Base-by-base conservation (phyloP, 2,797 vertebrate species). In the Etheostoma nigrum region DNA sequence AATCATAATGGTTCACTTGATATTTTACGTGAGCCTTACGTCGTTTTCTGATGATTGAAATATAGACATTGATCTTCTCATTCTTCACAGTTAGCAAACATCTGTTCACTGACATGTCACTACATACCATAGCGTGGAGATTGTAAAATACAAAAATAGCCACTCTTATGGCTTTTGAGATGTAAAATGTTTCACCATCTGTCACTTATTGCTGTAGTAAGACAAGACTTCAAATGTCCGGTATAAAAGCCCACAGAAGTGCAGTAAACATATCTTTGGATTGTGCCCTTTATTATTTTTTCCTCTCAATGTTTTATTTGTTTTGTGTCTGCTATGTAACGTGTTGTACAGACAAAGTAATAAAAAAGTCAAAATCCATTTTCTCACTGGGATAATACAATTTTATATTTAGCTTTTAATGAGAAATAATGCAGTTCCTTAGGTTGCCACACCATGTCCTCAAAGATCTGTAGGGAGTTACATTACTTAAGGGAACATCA, bases 281-380 rank as follows among this genome's bases (percentile, higher is more conserved):
- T 83, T 74, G 85, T 92, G 79, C 84, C 83, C 81, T 90, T 89
- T 65, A 54, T 89, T 82, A 76, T 85, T 86, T 86, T 74, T 27
- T 6, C 86, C 77, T 87, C 65, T 89, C 67, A 77, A 81, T 88
- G 81, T 88, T 89, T 93, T 77, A 53, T 84, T 88, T 70, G 82
- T 83, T 91, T 85, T 83, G 79, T 89, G 83, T 91, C 65, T 88
- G 82, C 89, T 87, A 88, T 90, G 89, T 94, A 92, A 85, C 19
- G 88, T 91, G 90, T 75, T 90, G 87, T 92, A 92, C 92, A 94
- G 91, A 89, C 67, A 67, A 89, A 90, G 86, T 89, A 95, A 95
- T 94, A 93, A 94, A 94, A 92, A 90, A 81, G 74, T 85, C 79
- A 79, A 83, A 72, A 47, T 70, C 40, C 6, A 13, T 77, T 69